These are phyloP conservation scores for Isurus oxyrinchus DNA, from an alignment of 2,113 vertebrate genomes.

Conservation along the genomic window DNA sequence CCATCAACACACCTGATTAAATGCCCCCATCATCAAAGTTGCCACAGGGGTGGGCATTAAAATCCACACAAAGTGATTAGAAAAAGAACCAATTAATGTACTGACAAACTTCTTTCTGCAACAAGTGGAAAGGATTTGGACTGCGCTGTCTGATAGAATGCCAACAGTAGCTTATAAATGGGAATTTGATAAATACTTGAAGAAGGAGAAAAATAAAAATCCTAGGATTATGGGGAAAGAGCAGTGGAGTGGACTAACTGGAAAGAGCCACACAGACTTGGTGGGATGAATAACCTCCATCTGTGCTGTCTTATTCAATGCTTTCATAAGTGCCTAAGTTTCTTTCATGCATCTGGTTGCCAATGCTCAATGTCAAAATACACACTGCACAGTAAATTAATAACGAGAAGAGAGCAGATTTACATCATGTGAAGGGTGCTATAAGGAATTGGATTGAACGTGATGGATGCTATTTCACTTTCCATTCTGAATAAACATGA, in stretches of 20 bases:
- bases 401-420: not conserved
- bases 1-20: too few species aligned
- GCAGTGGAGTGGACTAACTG: not conserved
- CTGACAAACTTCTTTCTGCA: not conserved
- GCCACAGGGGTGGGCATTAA: too few species aligned
- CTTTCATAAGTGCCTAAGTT: not conserved
- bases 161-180: not conserved
- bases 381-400: not conserved
- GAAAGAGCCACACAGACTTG: not conserved
- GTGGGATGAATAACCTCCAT: not conserved
- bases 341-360: not conserved
- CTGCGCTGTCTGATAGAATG: not conserved
- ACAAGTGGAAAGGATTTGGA: not conserved
- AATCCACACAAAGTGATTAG: not conserved
- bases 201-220: not conserved
- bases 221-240: not conserved
- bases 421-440: not conserved
- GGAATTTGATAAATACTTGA: not conserved
- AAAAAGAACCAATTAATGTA: not conserved
- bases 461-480: not conserved
- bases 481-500: constrained; percentile 31
- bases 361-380: not conserved
- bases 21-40: too few species aligned
- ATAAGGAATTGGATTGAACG: not conserved
- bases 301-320: not conserved